Base-by-base conservation (phyloP, 1,140 invertebrate species). In the Physella acuta region DNA sequence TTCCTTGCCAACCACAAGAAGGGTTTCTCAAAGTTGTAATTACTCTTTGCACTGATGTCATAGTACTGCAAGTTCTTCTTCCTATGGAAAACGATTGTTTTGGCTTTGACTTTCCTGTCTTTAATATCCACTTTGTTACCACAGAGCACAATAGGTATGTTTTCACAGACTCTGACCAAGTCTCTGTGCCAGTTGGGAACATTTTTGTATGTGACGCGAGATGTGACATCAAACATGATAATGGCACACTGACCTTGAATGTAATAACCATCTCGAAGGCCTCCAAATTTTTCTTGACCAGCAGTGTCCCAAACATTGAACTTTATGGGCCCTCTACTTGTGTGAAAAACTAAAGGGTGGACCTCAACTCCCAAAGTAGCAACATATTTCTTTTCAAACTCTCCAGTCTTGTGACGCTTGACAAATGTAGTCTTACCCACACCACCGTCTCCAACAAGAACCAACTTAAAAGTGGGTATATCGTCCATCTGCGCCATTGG, bases 41-140 rank as follows among this genome's bases (percentile, higher is more conserved):
- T 99, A 81, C 94, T 97, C 85, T 99, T 99, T 17, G 98, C 98
- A 84, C 95, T 98, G 84, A 99, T 99, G 82, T 99, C 97, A 81
- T 99, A 99, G 89, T 99, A 99, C 94, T 98, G 87, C 68, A 99
- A 88, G 85, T 99, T 99, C 90, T 99, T 99, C 90, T 99, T 99
- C 76, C 98, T 90, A 85, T 99, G 97, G 85, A 99, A 99, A 5
- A 98, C 95, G 81, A 99, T 99, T 77, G 93, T 93, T 88, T 99
- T 99, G 28, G 98, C 97, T 87, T 99, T 99, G 39, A 99, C 98
- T 91, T 99, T 99, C 77, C 98, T 91, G 85, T 99, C 98, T 85
- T 99, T 99, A 79, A 99, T 97, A 82, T 99, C 98, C 44, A 99
- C 97, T 88, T 97, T 85, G 74, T 85, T 86, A 49, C 84, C 84